Percentiles rank a stretch among this genome's conserved stretches.
phyloP scores from a whole-genome alignment of 2,113 vertebrate species.

The Myotis lucifugus region DNA sequence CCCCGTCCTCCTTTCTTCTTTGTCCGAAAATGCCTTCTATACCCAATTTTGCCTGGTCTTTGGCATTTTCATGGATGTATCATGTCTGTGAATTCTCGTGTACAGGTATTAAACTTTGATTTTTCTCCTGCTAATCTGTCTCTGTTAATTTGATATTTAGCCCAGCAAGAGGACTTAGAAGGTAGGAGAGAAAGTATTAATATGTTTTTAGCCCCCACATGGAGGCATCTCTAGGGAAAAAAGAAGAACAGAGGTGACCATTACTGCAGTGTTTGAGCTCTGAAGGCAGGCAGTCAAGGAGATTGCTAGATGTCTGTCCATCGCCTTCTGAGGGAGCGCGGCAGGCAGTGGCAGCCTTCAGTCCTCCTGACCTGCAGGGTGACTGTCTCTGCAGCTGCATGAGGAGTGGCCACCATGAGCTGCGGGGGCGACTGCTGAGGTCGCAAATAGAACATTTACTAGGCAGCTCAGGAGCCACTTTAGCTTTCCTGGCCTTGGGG shows the following conservation, averaged over 20 bases:
- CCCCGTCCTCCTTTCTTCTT: neutral
- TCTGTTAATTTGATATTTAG: neutral
- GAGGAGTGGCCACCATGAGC: neutral
- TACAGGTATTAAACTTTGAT: neutral
- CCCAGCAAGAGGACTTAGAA: neutral
- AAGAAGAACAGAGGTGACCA: neutral
- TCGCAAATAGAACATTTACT: no score
- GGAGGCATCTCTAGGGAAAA: neutral
- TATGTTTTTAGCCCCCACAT: neutral
- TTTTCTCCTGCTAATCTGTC: neutral
- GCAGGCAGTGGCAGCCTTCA: neutral
- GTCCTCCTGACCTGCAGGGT: neutral
- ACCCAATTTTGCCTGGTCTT: neutral
- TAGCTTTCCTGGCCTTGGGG: neutral
- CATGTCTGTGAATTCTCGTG: neutral
- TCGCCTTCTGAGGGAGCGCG: neutral
- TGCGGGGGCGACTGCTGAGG: no score
- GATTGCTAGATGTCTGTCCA: neutral
- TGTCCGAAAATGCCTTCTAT: neutral
- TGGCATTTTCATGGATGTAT: neutral
- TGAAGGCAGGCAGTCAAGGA: neutral
- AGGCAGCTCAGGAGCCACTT: neutral
- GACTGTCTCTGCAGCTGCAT: neutral
- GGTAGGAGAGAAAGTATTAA: neutral
- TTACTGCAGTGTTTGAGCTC: neutral